Conservation (phyloP, 30 jellyfish, hydroid and myxozoan species). For the Mastigias papua region DNA sequence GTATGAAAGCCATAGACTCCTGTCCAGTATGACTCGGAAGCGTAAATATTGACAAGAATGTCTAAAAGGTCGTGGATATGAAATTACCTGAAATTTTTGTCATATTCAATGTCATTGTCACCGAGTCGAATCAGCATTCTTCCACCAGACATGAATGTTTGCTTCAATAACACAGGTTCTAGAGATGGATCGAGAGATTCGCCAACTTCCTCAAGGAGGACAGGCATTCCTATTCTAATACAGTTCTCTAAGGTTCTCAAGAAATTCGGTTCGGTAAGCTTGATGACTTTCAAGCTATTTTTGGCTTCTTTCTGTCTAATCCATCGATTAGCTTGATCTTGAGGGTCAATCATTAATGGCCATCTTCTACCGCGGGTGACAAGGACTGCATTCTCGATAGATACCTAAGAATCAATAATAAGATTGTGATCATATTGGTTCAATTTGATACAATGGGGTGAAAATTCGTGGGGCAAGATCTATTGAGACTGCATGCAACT, state of each 20-base stretch:
- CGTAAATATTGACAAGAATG: too few relatives aligned
- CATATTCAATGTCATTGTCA: constrained; percentile 93
- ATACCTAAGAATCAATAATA: constrained; percentile 48
- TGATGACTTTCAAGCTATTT: constrained; percentile 89
- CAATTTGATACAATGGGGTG: too few relatives aligned
- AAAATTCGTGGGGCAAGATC: too few relatives aligned
- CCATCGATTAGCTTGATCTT: constrained; percentile 99
- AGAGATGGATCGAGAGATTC: constrained; percentile 96
- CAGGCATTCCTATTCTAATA: constrained; percentile 95
- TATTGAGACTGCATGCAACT: too few relatives aligned
- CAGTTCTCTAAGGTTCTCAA: constrained; percentile 92
- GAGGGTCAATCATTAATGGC: constrained; percentile 99
- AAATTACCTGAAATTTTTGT: constrained; percentile 80
- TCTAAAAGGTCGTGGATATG: too few relatives aligned
- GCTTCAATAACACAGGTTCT: constrained; percentile 91
- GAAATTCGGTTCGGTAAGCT: constrained; percentile 87
- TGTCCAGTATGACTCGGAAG: too few relatives aligned
- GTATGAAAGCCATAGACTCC: too few relatives aligned
- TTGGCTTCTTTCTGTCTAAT: constrained; percentile 83
- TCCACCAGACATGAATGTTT: constrained; percentile 95
- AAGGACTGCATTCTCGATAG: constrained; percentile 95
- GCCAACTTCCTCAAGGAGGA: constrained; percentile 88
- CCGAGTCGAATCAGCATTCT: constrained; percentile 95
- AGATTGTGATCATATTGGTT: too few relatives aligned
- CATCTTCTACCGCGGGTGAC: constrained; percentile 96